Base-by-base conservation (phyloP, 2,888 invertebrate species). In the Thymelicus lineola region DNA sequence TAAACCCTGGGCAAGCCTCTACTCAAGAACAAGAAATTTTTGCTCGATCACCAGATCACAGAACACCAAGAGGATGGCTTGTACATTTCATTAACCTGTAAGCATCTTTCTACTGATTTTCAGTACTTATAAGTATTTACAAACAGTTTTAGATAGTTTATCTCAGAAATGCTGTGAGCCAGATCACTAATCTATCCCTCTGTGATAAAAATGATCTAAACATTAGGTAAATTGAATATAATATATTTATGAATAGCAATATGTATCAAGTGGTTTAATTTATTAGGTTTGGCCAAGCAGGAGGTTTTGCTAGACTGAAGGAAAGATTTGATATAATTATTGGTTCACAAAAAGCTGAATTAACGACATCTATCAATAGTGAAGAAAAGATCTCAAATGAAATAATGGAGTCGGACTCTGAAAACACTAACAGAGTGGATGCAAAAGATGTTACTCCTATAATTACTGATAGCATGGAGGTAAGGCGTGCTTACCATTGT, bases 21-120 rank as follows among this genome's bases (percentile, higher is more conserved):
- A 80, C 83, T 3, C 90, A 89, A 75, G 93, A 93, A 72, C 73
- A 79, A 57, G 93, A 94, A 80, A 87, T 95, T 73, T 96, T 94
- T 82, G 97, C 98, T 45, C 94, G 95, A 79, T 96, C 97, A 68
- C 90, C 89, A 72, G 98, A 99, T 90, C 95, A 96, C 67, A 95
- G 98, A 82, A 96, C 96, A 79, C 97, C 98, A 14, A 96, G 98
- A 76, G 99, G 99, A 71, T 99, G 99, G 99, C 96, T 99, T 75
- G 98, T 99, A 73, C 98, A 99, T 94, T 95, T 99, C 75, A 97
- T 99, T 73, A 99, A 99, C 95, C 95, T 95, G 95, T 95, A 88
- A 83, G 87, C 48, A 46, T 64, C 57, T 62, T 45, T 28, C 71
- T 7, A 50, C 35, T 38, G 42, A 42, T 42, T 12, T 42, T 42